Base-by-base conservation (phyloP, 2,888 invertebrate species). In the Dicranocentrus wangi region DNA sequence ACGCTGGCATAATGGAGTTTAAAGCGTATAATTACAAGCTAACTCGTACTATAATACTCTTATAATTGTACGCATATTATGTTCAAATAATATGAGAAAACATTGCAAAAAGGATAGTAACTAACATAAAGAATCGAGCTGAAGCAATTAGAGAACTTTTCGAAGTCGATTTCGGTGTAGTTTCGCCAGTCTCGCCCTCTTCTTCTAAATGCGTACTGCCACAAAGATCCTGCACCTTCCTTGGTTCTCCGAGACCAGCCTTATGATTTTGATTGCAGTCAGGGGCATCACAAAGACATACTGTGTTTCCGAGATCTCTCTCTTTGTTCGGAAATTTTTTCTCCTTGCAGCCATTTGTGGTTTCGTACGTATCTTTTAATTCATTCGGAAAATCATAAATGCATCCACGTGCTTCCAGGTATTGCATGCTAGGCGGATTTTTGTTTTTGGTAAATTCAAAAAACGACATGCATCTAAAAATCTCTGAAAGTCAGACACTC, bases 401-500 rank as follows among this genome's bases (percentile, higher is more conserved):
- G 39, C 71, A 71, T 15, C 23, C 13, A 15, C 60, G 43, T 0
- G 8, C 10, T 13, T 60, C 71, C 1, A 15, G 5, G 28, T 42
- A 71, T 25, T n/a, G 17, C 8, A 8, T 27, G 13, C 13, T 23
- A 10, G 23, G 15, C 7, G 39, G 15, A n/a, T 47, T 47, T 7
- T 32, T 32, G 32, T 32, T 32, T 32, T 47, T 10, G 7, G 65
- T 15, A 68, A 39, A 71, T 27, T 71, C 28, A 27, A 60, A 71
- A 13, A 23, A 60, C 17, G 60, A 39, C 10, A 15, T 28, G 13
- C 71, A 71, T 10, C n/a, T 23, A 17, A 27, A 60, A n/a, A 25
- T 43, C 43, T 43, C 71, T 71, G 10, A 23, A 55, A 55, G 32
- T 32, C 3, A 32, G 32, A 32, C 3, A 32, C 10, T 32, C 32